These are phyloP conservation scores for Danio tinwini DNA, from an alignment of 2,797 vertebrate genomes.

Conservation along the genomic window DNA sequence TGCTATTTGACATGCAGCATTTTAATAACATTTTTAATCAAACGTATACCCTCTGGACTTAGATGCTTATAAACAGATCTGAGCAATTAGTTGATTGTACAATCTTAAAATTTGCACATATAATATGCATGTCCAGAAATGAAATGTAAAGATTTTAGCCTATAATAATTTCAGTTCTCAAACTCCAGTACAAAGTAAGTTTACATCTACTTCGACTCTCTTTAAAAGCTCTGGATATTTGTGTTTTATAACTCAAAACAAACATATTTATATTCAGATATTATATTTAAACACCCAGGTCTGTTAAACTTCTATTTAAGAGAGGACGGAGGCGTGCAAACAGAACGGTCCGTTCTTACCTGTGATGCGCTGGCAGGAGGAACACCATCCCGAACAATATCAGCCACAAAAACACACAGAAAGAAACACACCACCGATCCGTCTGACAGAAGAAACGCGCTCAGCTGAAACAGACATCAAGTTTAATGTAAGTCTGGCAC, in stretches of 20 bases:
- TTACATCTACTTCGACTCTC: background rate
- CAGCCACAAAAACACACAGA: constrained; percentile 13
- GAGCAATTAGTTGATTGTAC: too few relatives aligned
- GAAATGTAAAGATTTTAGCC: background rate
- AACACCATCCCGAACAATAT: constrained; percentile 21
- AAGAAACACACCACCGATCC: constrained; percentile 6
- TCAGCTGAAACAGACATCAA: constrained; percentile 24
- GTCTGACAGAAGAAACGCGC: background rate
- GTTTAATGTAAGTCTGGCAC: constrained; percentile 9
- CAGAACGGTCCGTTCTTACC: constrained; percentile 31
- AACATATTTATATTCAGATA: background rate
- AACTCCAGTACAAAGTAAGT: constrained; percentile 31
- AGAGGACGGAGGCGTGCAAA: background rate
- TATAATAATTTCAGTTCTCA: background rate
- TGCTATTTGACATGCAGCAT: background rate
- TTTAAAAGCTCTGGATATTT: background rate
- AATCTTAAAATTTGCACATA: background rate
- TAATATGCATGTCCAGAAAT: background rate
- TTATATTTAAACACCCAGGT: background rate
- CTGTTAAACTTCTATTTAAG: background rate
- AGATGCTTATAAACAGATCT: background rate
- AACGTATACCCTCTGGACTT: background rate
- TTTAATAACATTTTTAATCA: background rate
- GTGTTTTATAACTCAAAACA: background rate
- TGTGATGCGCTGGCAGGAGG: constrained; percentile 16